A percentile compares a stretch with the other conserved stretches of the same genome.
Evolutionary conservation across 2,113 vertebrate species (phyloP).

Genomic region (Hippocampus barbouri): DNA sequence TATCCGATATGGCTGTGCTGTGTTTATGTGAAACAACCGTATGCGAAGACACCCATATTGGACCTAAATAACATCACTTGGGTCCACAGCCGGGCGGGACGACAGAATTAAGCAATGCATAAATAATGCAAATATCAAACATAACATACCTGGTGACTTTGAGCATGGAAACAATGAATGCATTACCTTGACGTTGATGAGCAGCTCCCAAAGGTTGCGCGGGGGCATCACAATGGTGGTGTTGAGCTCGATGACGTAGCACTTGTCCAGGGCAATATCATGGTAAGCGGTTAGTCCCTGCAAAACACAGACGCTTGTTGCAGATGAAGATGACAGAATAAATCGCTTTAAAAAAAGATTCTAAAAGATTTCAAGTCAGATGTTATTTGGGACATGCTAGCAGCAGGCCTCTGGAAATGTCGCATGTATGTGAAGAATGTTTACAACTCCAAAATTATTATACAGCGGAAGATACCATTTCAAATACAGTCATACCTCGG

Average conservation of each 20-base stretch:
- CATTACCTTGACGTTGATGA: constrained; percentile 86
- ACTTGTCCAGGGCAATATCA: constrained; percentile 90
- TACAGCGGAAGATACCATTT: too few relatives aligned
- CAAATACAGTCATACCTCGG: too few relatives aligned
- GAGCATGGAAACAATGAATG: background rate
- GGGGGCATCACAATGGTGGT: constrained; percentile 91
- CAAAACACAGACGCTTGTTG: background rate
- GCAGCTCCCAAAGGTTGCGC: constrained; percentile 91
- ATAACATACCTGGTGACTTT: background rate
- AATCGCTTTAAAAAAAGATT: background rate
- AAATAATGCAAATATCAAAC: too few relatives aligned
- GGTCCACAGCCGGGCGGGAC: too few relatives aligned
- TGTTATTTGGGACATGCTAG: background rate
- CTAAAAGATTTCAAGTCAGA: background rate
- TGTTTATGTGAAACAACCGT: too few relatives aligned
- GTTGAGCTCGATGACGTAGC: constrained; percentile 92
- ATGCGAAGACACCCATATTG: too few relatives aligned
- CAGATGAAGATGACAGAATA: background rate
- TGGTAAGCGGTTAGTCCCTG: constrained; percentile 93
- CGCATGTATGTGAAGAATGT: background rate
- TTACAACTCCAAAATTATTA: background rate
- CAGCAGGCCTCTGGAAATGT: background rate
- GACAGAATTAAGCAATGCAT: too few relatives aligned
- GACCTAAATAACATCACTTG: too few relatives aligned
- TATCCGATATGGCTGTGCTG: too few relatives aligned